phyloP scores from a whole-genome alignment of 1,140 invertebrate species.

The Pogonomyrmex barbatus region DNA sequence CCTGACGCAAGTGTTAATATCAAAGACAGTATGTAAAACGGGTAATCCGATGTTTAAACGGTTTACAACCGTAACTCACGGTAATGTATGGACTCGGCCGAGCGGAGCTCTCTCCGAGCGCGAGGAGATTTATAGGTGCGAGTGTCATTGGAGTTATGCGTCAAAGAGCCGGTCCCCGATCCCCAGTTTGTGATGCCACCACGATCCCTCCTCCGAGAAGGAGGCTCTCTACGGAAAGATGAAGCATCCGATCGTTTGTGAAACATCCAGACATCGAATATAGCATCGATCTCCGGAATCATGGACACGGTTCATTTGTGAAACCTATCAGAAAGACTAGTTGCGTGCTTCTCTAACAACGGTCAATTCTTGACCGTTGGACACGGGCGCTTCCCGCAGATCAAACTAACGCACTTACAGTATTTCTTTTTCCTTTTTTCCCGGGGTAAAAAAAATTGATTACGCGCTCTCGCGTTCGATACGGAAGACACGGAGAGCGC shows the following conservation, averaged over 20 bases:
- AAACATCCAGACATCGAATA: slow-evolving; percentile 54
- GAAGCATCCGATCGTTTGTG: slow-evolving; percentile 40
- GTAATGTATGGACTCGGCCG: slow-evolving; percentile 83
- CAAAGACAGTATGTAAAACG: slow-evolving; percentile 84
- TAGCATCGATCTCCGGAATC: slow-evolving; percentile 60
- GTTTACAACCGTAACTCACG: slow-evolving; percentile 85
- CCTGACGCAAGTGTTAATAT: slow-evolving; percentile 82
- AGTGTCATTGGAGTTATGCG: slow-evolving; percentile 84
- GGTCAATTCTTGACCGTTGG: slow-evolving; percentile 27
- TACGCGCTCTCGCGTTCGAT: slow-evolving; percentile 55
- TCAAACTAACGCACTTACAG: slow-evolving; percentile 13
- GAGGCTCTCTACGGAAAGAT: slow-evolving; percentile 36
- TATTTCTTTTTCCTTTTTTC: background rate
- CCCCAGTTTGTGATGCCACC: background rate
- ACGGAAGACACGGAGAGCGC: slow-evolving; percentile 29
- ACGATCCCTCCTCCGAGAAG: background rate
- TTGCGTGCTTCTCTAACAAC: slow-evolving; percentile 40
- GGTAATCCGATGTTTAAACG: slow-evolving; percentile 85
- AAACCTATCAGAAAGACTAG: slow-evolving; percentile 40
- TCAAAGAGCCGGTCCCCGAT: slow-evolving; percentile 74
- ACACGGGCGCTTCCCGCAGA: background rate
- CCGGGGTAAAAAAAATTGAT: slow-evolving; percentile 26
- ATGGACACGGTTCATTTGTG: slow-evolving; percentile 20
- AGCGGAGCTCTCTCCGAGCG: slow-evolving; percentile 74
- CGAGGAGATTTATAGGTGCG: slow-evolving; percentile 83